Conservation (phyloP, 1,140 invertebrate genomes). For the Bombyx mandarina region DNA sequence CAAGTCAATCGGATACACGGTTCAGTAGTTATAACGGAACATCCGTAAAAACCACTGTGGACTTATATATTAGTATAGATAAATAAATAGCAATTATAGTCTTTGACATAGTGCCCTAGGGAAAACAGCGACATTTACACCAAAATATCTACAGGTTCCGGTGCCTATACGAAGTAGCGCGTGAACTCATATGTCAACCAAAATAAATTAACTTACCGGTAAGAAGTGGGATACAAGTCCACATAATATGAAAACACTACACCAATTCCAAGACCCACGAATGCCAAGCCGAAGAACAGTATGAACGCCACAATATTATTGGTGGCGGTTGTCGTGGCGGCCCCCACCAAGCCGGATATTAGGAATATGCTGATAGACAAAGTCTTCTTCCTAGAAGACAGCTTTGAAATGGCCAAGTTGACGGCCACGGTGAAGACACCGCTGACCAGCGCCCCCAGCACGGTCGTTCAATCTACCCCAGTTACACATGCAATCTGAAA, state of each 20-base stretch:
- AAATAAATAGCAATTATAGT: not conserved
- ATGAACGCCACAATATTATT: constrained; percentile 14
- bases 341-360: constrained; percentile 1
- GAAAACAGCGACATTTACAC: too few species aligned
- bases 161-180: too few species aligned
- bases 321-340: constrained; percentile 6
- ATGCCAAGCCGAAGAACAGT: constrained; percentile 14
- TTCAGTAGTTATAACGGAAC: too few species aligned
- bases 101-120: too few species aligned
- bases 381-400: constrained; percentile 14
- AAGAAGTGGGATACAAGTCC: constrained; percentile 29
- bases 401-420: constrained; percentile 11
- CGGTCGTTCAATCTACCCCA: constrained; percentile 3
- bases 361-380: constrained; percentile 10
- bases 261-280: constrained; percentile 16
- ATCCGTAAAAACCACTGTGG: too few species aligned
- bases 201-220: constrained; percentile 13
- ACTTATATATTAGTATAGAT: too few species aligned
- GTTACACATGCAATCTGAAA: constrained; percentile 4
- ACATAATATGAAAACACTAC: constrained; percentile 26
- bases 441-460: constrained; percentile 1
- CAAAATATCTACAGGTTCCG: too few species aligned
- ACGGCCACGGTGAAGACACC: constrained; percentile 11
- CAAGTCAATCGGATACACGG: too few species aligned
- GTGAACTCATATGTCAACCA: too few species aligned